phyloP scores from a whole-genome alignment of 1,140 invertebrate genomes.

The Periplaneta americana region DNA sequence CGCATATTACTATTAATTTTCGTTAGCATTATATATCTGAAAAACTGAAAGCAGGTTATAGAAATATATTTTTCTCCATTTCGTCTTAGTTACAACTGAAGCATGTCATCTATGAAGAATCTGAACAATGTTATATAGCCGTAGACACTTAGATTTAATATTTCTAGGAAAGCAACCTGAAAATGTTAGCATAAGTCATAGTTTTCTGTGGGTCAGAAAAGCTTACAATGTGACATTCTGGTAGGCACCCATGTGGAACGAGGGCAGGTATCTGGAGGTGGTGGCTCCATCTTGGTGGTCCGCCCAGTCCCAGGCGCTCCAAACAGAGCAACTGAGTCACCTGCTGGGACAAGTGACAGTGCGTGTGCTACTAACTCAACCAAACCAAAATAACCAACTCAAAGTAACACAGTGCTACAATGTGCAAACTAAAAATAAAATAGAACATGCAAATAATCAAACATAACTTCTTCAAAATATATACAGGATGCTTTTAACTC shows the following conservation, averaged over 20 bases:
- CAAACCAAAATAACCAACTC: background rate
- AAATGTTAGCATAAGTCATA: background rate
- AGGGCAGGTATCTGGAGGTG: conserved; percentile 34
- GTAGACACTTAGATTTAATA: background rate
- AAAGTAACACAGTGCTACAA: background rate
- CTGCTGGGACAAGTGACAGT: background rate
- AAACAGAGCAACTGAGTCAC: conserved; percentile 14
- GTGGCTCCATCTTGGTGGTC: conserved; percentile 19
- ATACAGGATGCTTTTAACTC: no score
- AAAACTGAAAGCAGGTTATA: no score
- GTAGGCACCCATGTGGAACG: conserved; percentile 42
- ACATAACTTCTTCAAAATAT: no score
- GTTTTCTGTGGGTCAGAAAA: background rate
- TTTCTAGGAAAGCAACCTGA: background rate
- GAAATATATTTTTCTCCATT: no score
- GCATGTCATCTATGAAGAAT: no score
- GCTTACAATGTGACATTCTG: conserved; percentile 14
- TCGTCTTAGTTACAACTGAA: no score
- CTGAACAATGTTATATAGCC: no score
- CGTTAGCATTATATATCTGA: no score
- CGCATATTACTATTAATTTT: no score
- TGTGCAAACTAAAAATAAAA: background rate
- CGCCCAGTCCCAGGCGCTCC: conserved; percentile 13
- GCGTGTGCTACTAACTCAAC: conserved; percentile 8
- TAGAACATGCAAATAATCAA: background rate